Evolutionary conservation across 2,113 vertebrate species (phyloP).

Genomic region (Falco punctatus): DNA sequence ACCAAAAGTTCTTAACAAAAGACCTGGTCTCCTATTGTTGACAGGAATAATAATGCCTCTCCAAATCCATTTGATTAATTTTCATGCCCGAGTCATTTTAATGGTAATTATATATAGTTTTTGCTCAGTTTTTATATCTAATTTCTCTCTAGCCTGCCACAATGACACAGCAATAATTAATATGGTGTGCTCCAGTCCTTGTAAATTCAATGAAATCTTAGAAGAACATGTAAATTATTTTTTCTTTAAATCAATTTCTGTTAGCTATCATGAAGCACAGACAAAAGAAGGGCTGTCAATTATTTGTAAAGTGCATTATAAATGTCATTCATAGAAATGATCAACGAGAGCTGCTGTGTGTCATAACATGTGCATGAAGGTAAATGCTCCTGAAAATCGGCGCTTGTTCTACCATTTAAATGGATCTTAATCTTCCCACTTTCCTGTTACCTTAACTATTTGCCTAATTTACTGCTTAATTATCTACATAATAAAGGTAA

Average conservation of each 20-base stretch:
- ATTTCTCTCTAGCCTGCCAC: conserved; percentile 68
- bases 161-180: conserved; percentile 74
- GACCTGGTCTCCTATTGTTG: conserved; percentile 42
- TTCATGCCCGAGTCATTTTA: conserved; percentile 73
- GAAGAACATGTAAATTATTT: conserved; percentile 67
- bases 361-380: conserved; percentile 44
- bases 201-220: conserved; percentile 78
- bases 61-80: conserved; percentile 67
- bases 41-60: conserved; percentile 65
- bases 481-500: conserved; percentile 28
- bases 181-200: conserved; percentile 53
- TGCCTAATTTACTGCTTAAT: conserved; percentile 56
- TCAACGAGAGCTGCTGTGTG: not conserved
- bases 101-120: conserved; percentile 75
- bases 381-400: conserved; percentile 24
- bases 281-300: conserved; percentile 64
- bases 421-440: conserved; percentile 3
- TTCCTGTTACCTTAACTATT: conserved; percentile 12
- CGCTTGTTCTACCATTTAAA: not conserved
- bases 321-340: conserved; percentile 50
- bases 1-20: conserved; percentile 57
- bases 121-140: conserved; percentile 73
- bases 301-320: conserved; percentile 64
- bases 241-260: conserved; percentile 76
- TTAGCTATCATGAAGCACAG: conserved; percentile 61